phyloP scores from a whole-genome alignment of 2,113 vertebrate species.

The Syngnathus scovelli region DNA sequence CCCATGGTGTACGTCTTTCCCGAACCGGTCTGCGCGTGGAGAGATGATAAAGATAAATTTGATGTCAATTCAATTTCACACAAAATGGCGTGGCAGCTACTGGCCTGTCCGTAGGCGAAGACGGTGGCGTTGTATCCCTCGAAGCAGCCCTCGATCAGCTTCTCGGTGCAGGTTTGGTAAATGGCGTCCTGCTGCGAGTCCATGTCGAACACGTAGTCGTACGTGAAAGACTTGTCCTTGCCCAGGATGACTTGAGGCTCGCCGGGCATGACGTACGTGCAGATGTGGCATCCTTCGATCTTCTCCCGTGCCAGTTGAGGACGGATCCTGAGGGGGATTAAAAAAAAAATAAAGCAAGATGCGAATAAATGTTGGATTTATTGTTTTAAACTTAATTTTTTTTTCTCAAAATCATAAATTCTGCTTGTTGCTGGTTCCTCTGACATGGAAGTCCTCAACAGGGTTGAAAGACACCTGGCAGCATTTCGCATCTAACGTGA shows the following conservation, averaged over 20 bases:
- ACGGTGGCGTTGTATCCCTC: slow-evolving; percentile 97
- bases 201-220: slow-evolving; percentile 92
- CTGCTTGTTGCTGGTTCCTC: not conserved
- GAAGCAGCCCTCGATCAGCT: slow-evolving; percentile 94
- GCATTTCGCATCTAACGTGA: slow-evolving; percentile 11
- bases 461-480: slow-evolving; percentile 58
- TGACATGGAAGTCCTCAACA: not conserved
- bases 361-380: not conserved
- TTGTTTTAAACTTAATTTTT: not conserved
- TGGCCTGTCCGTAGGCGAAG: slow-evolving; percentile 94
- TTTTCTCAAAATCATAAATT: not conserved
- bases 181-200: slow-evolving; percentile 85
- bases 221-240: slow-evolving; percentile 97
- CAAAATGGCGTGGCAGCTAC: slow-evolving; percentile 24
- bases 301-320: slow-evolving; percentile 93
- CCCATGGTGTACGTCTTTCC: slow-evolving; percentile 99
- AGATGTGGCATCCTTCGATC: slow-evolving; percentile 98
- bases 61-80: no score
- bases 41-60: slow-evolving; percentile 1
- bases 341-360: not conserved
- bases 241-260: slow-evolving; percentile 95
- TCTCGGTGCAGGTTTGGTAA: slow-evolving; percentile 84
- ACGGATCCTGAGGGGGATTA: slow-evolving; percentile 76
- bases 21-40: slow-evolving; percentile 81
- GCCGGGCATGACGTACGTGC: slow-evolving; percentile 88